Conservation (phyloP, 2,797 vertebrate genomes). For the Carduelis carduelis region DNA sequence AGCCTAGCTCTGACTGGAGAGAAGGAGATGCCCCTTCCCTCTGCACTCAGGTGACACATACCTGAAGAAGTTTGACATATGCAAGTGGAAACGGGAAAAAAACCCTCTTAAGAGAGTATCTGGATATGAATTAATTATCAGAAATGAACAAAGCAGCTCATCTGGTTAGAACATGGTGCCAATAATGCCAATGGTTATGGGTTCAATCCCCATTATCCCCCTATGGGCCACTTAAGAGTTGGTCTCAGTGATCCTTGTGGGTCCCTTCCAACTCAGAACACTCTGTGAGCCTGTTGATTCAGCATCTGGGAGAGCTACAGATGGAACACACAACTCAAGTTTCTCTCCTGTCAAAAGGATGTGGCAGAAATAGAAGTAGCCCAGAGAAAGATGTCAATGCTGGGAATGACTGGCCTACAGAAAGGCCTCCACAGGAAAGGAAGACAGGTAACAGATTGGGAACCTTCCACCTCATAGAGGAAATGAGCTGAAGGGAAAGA, state of each 20-base stretch:
- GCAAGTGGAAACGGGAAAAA: not conserved
- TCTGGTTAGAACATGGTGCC: not conserved
- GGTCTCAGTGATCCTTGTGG: fast-evolving
- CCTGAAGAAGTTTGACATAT: not conserved
- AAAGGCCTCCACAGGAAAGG: not conserved
- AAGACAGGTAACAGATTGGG: not conserved
- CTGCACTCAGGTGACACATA: not conserved
- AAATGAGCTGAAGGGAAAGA: not conserved
- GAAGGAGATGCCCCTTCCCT: not conserved
- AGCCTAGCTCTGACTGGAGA: not conserved
- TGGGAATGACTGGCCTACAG: not conserved
- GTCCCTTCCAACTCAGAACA: not conserved
- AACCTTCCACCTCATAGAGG: not conserved
- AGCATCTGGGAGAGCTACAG: not conserved
- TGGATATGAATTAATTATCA: not conserved
- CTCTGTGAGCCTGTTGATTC: not conserved
- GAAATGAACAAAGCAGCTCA: not conserved
- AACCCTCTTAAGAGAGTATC: not conserved
- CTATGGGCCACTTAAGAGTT: fast-evolving
- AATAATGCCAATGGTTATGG: fast-evolving
- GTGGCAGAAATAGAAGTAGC: not conserved
- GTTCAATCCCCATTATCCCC: not conserved
- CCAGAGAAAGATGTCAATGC: not conserved
- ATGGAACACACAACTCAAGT: not conserved
- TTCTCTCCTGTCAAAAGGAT: not conserved